Evolutionary conservation across 2,888 invertebrate genomes (phyloP).

Genomic region (Pristionchus exspectatus): DNA sequence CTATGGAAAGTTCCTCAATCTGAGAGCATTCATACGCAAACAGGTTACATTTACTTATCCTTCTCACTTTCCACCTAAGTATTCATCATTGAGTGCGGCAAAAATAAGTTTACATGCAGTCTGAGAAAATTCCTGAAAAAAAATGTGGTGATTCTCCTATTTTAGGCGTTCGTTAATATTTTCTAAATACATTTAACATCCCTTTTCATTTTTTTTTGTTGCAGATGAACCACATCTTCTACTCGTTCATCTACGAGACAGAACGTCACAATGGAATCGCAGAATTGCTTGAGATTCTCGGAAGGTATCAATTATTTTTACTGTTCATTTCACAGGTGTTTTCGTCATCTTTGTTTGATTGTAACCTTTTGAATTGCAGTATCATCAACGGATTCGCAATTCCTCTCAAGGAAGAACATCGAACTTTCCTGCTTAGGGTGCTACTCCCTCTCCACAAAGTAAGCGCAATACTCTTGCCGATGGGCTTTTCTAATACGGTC

Average conservation of each 20-base stretch:
- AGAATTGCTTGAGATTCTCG: constrained; percentile 97
- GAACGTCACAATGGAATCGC: constrained; percentile 99
- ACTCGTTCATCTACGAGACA: constrained; percentile 98
- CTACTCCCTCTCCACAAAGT: constrained; percentile 96
- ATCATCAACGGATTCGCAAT: constrained; percentile 99
- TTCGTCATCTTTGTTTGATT: background rate
- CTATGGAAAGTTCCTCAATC: constrained; percentile 98
- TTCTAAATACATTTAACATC: background rate
- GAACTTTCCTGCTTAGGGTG: constrained; percentile 94
- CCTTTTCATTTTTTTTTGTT: background rate
- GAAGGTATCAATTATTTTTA: constrained; percentile 84
- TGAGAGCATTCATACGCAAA: constrained; percentile 85
- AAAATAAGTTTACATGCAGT: background rate
- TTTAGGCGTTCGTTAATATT: no score
- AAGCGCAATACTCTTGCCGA: background rate
- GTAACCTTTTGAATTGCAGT: constrained; percentile 82
- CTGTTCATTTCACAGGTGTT: background rate
- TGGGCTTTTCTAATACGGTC: background rate
- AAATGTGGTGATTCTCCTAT: background rate
- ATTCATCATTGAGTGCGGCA: background rate
- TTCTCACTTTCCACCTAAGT: background rate
- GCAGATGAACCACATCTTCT: constrained; percentile 99
- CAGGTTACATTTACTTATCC: background rate
- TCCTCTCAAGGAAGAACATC: constrained; percentile 98
- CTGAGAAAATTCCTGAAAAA: background rate